These are phyloP conservation scores for Pemphigus obesinymphae DNA, from an alignment of 1,140 invertebrate species.

Conservation along the genomic window DNA sequence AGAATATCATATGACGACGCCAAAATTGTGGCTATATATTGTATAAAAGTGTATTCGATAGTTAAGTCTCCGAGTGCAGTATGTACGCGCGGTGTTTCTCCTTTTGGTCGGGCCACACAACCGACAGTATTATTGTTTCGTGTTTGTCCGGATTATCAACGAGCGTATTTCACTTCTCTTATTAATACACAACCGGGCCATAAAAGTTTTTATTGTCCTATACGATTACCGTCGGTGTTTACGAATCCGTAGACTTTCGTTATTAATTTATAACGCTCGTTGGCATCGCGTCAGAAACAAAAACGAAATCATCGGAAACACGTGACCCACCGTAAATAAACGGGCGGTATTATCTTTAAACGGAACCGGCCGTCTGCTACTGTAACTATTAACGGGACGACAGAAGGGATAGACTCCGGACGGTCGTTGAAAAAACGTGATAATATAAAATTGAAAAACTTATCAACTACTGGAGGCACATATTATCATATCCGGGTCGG, in stretches of 20 bases:
- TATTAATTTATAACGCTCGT: neutral
- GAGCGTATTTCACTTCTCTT: neutral
- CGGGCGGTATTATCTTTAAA: neutral
- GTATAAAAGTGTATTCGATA: neutral
- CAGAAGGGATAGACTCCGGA: neutral
- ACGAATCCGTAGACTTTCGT: neutral
- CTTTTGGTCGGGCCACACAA: neutral
- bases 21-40: neutral
- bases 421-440: neutral
- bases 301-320: neutral
- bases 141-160: neutral
- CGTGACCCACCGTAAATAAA: neutral
- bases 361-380: neutral
- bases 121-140: neutral
- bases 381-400: neutral
- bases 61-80: neutral
- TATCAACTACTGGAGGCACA: neutral
- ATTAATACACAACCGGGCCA: neutral
- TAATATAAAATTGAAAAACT: too few relatives aligned
- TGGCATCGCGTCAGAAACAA: neutral
- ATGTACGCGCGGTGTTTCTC: neutral
- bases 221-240: neutral
- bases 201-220: conserved; percentile 3
- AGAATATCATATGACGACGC: neutral
- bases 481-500: neutral